Evolutionary conservation across 2,797 vertebrate species (phyloP).

Genomic region (Choloepus didactylus): DNA sequence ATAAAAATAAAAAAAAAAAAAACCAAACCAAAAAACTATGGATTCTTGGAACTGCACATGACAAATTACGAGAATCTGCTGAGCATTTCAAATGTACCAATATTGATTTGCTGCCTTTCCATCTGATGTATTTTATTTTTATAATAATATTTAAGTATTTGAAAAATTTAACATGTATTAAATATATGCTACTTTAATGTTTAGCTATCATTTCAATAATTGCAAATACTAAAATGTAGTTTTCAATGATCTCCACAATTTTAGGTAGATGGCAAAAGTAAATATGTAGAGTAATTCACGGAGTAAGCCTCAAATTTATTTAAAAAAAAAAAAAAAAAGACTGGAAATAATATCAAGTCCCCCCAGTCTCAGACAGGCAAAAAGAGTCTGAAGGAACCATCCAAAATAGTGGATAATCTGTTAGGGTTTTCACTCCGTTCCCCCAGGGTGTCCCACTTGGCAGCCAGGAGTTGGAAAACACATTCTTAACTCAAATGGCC

Average conservation of each 20-base stretch:
- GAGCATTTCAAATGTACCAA: neutral
- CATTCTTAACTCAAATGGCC: neutral
- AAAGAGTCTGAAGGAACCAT: too few relatives aligned
- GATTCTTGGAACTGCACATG: neutral
- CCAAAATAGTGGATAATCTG: neutral
- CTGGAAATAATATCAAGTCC: neutral
- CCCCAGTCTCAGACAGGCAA: neutral
- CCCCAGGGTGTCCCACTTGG: accelerated
- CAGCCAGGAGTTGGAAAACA: too few relatives aligned
- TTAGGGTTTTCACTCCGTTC: accelerated
- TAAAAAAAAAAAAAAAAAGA: neutral
- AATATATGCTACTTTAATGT: neutral
- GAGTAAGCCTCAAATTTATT: neutral
- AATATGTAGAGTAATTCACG: neutral
- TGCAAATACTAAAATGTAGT: neutral
- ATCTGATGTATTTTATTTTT: neutral
- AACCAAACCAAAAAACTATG: neutral
- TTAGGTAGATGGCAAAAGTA: neutral
- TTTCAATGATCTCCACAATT: neutral
- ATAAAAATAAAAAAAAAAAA: too few relatives aligned
- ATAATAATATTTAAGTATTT: neutral
- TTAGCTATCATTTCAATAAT: neutral
- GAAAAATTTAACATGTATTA: neutral
- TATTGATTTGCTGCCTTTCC: neutral
- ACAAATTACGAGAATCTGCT: neutral